These are phyloP conservation scores for Rhimphoctona megacephalus DNA, from an alignment of 2,888 invertebrate genomes.

Conservation along the genomic window DNA sequence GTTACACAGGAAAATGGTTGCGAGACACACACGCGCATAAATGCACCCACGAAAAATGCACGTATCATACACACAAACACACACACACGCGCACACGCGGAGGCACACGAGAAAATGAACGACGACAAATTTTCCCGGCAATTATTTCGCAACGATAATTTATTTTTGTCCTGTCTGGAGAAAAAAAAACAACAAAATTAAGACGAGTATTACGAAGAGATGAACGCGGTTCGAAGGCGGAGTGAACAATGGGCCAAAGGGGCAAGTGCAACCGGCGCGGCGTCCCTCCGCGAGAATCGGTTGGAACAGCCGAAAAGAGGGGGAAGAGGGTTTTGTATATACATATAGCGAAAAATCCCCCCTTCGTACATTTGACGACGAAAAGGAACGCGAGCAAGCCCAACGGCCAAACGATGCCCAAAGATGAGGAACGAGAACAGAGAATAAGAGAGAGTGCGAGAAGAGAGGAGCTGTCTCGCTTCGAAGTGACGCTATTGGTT, in stretches of 20 bases:
- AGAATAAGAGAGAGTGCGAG: background rate
- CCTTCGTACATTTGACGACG: slow-evolving; percentile 49
- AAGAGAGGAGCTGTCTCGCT: slow-evolving; percentile 20
- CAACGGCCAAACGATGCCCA: slow-evolving; percentile 29
- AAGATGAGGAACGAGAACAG: slow-evolving; percentile 12
- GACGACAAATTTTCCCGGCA: background rate
- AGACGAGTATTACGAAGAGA: slow-evolving; percentile 4
- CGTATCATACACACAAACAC: slow-evolving; percentile 1
- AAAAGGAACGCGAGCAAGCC: slow-evolving; percentile 16
- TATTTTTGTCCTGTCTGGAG: background rate
- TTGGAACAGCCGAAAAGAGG: slow-evolving; percentile 17
- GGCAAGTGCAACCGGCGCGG: slow-evolving; percentile 81
- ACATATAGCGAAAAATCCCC: slow-evolving; percentile 33
- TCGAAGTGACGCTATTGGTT: slow-evolving; percentile 10
- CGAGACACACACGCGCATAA: slow-evolving; percentile 1
- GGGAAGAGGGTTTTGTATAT: slow-evolving; percentile 17
- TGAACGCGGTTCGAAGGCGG: slow-evolving; percentile 60
- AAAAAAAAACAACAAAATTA: background rate
- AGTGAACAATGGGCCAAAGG: slow-evolving; percentile 79
- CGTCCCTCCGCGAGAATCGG: slow-evolving; percentile 70
- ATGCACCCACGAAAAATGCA: background rate
- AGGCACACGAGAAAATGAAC: background rate
- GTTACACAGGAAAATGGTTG: background rate
- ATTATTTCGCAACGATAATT: slow-evolving; percentile 1
- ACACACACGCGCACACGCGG: background rate